Conservation (phyloP, 2,797 vertebrate genomes). For the Hyperoplus immaculatus region DNA sequence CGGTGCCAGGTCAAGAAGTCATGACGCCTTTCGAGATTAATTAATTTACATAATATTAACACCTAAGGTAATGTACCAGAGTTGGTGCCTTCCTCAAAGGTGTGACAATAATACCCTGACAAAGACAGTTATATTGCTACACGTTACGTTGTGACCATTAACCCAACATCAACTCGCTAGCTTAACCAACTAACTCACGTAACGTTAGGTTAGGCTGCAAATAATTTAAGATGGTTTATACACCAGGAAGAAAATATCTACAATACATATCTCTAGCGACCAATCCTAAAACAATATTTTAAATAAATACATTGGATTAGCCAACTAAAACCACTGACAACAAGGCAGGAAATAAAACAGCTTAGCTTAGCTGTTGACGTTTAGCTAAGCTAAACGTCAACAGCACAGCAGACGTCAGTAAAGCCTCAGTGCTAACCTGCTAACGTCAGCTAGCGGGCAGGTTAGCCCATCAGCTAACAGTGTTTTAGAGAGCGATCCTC, state of each 20-base stretch:
- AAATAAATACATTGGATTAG: neutral
- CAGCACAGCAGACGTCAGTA: slow-evolving; percentile 71
- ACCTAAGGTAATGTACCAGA: neutral
- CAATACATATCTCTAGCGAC: accelerated
- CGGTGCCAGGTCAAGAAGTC: slow-evolving; percentile 49
- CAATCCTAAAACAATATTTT: neutral
- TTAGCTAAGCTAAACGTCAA: slow-evolving; percentile 73
- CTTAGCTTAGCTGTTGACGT: slow-evolving; percentile 36
- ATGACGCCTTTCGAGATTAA: slow-evolving; percentile 35
- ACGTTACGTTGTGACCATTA: slow-evolving; percentile 25
- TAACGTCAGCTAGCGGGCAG: slow-evolving; percentile 68
- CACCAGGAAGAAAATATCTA: neutral
- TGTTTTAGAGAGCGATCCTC: slow-evolving; percentile 19
- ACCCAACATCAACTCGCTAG: slow-evolving; percentile 27
- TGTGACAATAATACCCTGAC: neutral
- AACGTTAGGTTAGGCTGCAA: slow-evolving; percentile 3
- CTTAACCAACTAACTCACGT: slow-evolving; percentile 35
- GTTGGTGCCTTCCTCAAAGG: neutral
- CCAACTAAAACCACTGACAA: slow-evolving; percentile 44
- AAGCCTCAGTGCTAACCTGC: slow-evolving; percentile 61
- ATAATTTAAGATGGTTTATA: neutral
- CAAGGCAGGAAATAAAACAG: slow-evolving; percentile 70
- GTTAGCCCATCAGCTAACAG: slow-evolving; percentile 64
- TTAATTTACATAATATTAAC: slow-evolving; percentile 37
- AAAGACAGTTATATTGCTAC: slow-evolving; percentile 17